Evolutionary conservation across 2,797 vertebrate species (phyloP).

Genomic region (Thripadectes ignobilis): DNA sequence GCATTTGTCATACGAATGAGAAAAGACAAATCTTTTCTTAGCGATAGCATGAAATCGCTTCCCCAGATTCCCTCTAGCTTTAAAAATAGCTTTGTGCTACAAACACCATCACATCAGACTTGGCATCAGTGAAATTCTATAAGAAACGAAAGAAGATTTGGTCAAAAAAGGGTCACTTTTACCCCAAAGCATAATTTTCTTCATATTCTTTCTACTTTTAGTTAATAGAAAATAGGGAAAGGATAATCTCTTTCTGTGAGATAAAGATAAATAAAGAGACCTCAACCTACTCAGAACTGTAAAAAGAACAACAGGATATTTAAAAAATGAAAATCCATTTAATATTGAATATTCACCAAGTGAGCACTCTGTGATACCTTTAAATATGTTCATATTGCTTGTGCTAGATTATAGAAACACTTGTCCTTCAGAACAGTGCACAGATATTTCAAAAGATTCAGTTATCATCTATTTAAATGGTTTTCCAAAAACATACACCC

Average conservation of each 20-base stretch:
- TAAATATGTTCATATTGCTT: not conserved
- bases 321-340: not conserved
- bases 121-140: slow-evolving; percentile 17
- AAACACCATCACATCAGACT: slow-evolving; percentile 30
- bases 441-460: not conserved
- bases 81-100: slow-evolving; percentile 57
- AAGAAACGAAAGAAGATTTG: slow-evolving; percentile 21
- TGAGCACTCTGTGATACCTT: not conserved
- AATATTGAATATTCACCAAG: not conserved
- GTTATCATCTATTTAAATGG: not conserved
- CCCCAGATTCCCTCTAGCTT: slow-evolving; percentile 33
- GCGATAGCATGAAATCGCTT: slow-evolving; percentile 37
- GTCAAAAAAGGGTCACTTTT: slow-evolving; percentile 40
- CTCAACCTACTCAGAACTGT: not conserved
- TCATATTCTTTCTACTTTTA: not conserved
- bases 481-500: not conserved
- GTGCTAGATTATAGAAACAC: not conserved
- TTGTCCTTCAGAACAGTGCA: not conserved
- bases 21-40: slow-evolving; percentile 55
- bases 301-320: not conserved
- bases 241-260: not conserved
- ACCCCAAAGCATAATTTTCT: slow-evolving; percentile 17
- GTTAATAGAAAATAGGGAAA: not conserved
- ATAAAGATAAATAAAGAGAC: not conserved
- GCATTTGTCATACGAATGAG: not conserved